Conservation (phyloP, 2,113 vertebrate genomes). For the Pavo muticus region DNA sequence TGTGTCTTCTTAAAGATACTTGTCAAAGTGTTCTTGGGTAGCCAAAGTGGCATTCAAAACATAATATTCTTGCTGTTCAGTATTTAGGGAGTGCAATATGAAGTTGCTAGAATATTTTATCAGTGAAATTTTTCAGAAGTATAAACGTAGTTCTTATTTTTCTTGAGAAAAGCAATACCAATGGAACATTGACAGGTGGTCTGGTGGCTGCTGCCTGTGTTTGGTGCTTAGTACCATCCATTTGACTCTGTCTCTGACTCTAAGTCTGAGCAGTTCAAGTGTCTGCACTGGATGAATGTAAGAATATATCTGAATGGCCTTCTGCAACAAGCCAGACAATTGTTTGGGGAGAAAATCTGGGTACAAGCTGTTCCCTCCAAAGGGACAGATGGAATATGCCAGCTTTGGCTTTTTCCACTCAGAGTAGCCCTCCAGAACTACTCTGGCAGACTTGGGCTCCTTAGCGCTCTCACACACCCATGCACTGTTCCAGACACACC, state of each 20-base stretch:
- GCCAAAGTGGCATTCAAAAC: neutral
- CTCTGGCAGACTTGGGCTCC: neutral
- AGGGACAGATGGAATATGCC: neutral
- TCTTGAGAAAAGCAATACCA: neutral
- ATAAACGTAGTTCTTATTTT: neutral
- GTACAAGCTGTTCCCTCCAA: neutral
- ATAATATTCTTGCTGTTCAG: neutral
- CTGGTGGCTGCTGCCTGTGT: neutral
- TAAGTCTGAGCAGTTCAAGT: neutral
- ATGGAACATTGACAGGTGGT: neutral
- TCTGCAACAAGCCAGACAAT: slow-evolving; percentile 5
- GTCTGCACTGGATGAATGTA: neutral
- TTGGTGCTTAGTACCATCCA: neutral
- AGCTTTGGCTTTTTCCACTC: neutral
- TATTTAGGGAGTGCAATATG: neutral
- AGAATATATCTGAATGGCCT: neutral
- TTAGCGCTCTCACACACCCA: neutral
- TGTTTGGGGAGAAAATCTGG: neutral
- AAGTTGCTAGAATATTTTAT: neutral
- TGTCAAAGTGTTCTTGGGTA: neutral
- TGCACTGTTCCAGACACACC: neutral
- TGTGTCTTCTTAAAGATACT: neutral
- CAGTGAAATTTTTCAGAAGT: neutral
- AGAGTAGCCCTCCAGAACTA: neutral
- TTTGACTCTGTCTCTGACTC: neutral